Conservation (phyloP, 1,140 invertebrate genomes). For the Ectropis grisescens region DNA sequence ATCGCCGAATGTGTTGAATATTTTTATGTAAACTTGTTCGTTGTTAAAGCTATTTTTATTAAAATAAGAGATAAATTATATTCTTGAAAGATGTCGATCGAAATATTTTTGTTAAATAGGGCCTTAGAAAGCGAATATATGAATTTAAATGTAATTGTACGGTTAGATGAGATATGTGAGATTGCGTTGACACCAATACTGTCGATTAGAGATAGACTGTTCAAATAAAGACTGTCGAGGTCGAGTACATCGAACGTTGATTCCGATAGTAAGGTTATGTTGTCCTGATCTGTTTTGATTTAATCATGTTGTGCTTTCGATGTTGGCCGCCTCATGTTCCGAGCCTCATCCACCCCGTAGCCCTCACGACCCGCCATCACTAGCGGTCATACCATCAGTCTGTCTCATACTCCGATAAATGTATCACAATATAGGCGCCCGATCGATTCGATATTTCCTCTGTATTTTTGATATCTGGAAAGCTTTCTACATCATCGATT, state of each 20-base stretch:
- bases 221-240: conserved; percentile 59
- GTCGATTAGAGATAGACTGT: conserved; percentile 46
- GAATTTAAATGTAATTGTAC: conserved; percentile 47
- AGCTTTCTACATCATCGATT: conserved; percentile 50
- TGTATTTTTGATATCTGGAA: conserved; percentile 40
- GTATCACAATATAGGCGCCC: conserved; percentile 68
- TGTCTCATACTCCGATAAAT: conserved; percentile 61
- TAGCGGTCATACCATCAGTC: conserved; percentile 56
- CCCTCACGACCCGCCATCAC: conserved; percentile 49
- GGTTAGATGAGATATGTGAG: conserved; percentile 48
- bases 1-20: conserved; percentile 47
- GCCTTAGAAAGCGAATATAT: conserved; percentile 44
- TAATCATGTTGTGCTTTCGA: conserved; percentile 61
- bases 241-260: conserved; percentile 57
- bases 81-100: conserved; percentile 48
- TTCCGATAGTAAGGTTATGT: conserved; percentile 17
- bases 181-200: conserved; percentile 42
- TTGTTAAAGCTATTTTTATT: conserved; percentile 63
- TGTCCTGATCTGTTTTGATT: conserved; percentile 30
- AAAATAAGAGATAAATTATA: conserved; percentile 55
- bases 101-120: conserved; percentile 64
- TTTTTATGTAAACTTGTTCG: conserved; percentile 61
- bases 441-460: conserved; percentile 36
- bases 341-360: conserved; percentile 49
- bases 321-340: conserved; percentile 54